Conservation (phyloP, 2,113 vertebrate genomes). For the Hemichromis elongatus region DNA sequence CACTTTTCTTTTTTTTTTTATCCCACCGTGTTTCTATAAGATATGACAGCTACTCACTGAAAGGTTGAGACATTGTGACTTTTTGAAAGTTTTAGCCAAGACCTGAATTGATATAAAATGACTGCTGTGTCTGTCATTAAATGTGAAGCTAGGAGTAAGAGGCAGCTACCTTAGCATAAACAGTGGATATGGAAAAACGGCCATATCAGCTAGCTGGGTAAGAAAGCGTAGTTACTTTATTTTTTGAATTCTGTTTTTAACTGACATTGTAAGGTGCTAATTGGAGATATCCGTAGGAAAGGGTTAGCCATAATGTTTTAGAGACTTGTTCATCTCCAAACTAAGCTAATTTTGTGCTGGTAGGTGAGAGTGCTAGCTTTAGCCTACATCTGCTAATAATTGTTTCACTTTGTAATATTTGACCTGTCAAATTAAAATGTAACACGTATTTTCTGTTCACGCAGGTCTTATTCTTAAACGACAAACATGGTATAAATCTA, state of each 20-base stretch:
- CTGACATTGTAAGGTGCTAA: rapidly evolving
- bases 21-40: background rate
- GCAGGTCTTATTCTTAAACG: background rate
- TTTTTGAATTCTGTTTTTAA: background rate
- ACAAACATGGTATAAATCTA: background rate
- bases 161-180: background rate
- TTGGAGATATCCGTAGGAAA: background rate
- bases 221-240: background rate
- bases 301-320: rapidly evolving
- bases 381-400: background rate
- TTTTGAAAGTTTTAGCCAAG: background rate
- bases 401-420: background rate
- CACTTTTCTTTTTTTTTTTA: background rate
- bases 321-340: rapidly evolving
- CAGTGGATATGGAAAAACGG: background rate
- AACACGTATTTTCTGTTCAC: background rate
- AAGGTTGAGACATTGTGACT: rapidly evolving
- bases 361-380: background rate
- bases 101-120: background rate
- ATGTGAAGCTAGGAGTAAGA: background rate
- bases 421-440: background rate
- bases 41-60: no score
- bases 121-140: background rate
- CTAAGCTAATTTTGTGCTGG: background rate
- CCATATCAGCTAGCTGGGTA: background rate